A percentile compares a stretch with the other conserved stretches of the same genome.
These are phyloP conservation scores for Petaurus breviceps DNA, from an alignment of 2,113 vertebrate species.

Conservation along the genomic window DNA sequence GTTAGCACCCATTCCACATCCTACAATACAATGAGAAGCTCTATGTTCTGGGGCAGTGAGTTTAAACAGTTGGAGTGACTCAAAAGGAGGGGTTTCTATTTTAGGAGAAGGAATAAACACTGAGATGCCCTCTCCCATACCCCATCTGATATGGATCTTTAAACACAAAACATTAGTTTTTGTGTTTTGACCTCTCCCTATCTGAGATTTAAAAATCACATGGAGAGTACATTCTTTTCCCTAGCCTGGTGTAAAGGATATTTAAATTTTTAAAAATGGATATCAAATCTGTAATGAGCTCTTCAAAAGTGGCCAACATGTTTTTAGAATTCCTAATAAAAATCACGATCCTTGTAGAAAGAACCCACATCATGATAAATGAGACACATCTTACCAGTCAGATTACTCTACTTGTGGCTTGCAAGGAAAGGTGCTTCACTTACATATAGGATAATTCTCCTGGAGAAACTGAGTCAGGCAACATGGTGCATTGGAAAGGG, in stretches of 20 bases:
- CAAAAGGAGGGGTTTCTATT: conserved; percentile 57
- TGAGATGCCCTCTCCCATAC: conserved; percentile 42
- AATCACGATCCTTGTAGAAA: not conserved
- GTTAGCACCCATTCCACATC: conserved; percentile 46
- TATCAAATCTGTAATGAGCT: conserved; percentile 27
- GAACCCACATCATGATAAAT: not conserved
- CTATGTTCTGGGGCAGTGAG: conserved; percentile 45
- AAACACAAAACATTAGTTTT: conserved; percentile 44
- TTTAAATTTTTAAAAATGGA: conserved; percentile 58
- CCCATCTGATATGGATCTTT: conserved; percentile 54
- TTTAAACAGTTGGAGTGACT: conserved; percentile 56
- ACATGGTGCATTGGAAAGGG: not conserved
- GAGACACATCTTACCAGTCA: conserved; percentile 20
- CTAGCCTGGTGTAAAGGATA: conserved; percentile 48
- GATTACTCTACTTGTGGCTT: conserved; percentile 32
- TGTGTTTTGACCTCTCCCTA: conserved; percentile 53
- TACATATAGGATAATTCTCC: not conserved
- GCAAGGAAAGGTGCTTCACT: conserved; percentile 38
- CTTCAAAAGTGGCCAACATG: not conserved
- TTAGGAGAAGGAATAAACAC: conserved; percentile 51
- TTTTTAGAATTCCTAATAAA: not conserved
- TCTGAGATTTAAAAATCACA: conserved; percentile 52
- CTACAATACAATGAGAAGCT: conserved; percentile 53
- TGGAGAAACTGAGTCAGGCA: conserved; percentile 40
- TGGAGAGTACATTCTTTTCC: conserved; percentile 44